Percentiles rank a stretch among this genome's conserved stretches.
Conservation (phyloP, 2,113 vertebrate species). For the Tichodroma muraria region DNA sequence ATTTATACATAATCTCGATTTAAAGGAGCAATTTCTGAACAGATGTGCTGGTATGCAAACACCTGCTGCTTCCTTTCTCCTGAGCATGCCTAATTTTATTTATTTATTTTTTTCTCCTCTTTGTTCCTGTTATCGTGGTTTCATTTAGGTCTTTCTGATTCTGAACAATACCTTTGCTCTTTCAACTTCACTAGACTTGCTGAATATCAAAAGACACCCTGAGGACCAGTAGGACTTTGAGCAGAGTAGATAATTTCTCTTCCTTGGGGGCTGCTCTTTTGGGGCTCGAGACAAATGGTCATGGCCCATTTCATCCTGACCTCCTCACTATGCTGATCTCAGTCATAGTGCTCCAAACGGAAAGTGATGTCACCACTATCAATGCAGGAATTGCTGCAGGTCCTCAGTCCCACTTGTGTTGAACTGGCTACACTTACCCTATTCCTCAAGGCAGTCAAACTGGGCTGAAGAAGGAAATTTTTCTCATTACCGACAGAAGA, state of each 20-base stretch:
- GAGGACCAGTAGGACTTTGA: neutral
- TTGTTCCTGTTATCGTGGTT: neutral
- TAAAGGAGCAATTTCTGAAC: conserved; percentile 42
- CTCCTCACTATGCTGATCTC: neutral
- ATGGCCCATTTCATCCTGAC: neutral
- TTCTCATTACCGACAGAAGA: neutral
- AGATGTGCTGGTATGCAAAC: conserved; percentile 42
- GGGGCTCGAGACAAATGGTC: neutral
- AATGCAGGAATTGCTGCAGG: neutral
- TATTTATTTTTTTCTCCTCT: neutral
- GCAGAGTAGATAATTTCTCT: neutral
- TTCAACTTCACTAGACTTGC: neutral
- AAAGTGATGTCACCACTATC: neutral
- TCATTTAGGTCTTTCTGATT: neutral
- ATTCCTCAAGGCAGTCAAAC: neutral
- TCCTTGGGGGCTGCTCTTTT: neutral
- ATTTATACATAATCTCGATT: conserved; percentile 59
- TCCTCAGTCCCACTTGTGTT: neutral
- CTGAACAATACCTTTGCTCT: neutral
- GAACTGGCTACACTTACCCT: neutral
- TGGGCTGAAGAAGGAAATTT: neutral
- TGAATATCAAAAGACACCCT: neutral
- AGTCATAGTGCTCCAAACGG: neutral
- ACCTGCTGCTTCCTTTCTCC: conserved; percentile 41
- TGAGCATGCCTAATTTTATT: neutral